phyloP scores from a whole-genome alignment of 2,888 invertebrate genomes.

The Doris montereyensis region DNA sequence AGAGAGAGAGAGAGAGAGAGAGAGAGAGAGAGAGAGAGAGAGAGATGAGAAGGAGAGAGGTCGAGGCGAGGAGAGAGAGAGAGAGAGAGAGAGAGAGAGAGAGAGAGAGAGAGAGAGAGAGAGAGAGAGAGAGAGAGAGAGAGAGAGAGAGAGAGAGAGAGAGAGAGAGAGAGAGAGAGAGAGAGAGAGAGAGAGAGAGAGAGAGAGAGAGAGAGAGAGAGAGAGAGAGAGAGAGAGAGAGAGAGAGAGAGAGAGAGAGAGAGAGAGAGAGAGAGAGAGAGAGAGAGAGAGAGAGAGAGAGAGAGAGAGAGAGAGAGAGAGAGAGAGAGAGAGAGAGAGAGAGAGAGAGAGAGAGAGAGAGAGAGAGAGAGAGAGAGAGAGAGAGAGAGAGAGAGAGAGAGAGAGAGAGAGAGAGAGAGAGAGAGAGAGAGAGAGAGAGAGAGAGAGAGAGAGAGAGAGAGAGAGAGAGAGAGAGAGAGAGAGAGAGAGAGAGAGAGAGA shows the following conservation, averaged over 20 bases:
- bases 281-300: slow-evolving; percentile 12
- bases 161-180: background rate
- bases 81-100: background rate
- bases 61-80: slow-evolving; percentile 27
- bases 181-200: slow-evolving; percentile 13
- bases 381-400: too few relatives aligned
- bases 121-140: background rate
- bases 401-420: too few relatives aligned
- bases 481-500: slow-evolving; percentile 26
- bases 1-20: background rate
- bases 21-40: slow-evolving; percentile 43
- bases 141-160: background rate
- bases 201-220: slow-evolving; percentile 22
- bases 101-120: background rate
- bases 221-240: slow-evolving; percentile 24
- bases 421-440: too few relatives aligned
- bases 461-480: background rate
- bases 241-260: slow-evolving; percentile 8
- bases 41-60: slow-evolving; percentile 42
- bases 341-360: too few relatives aligned
- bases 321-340: background rate
- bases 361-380: too few relatives aligned
- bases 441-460: background rate
- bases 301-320: background rate
- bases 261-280: background rate